Evolutionary conservation across 2,888 invertebrate species (phyloP).

Genomic region (Temnothorax ravouxi): DNA sequence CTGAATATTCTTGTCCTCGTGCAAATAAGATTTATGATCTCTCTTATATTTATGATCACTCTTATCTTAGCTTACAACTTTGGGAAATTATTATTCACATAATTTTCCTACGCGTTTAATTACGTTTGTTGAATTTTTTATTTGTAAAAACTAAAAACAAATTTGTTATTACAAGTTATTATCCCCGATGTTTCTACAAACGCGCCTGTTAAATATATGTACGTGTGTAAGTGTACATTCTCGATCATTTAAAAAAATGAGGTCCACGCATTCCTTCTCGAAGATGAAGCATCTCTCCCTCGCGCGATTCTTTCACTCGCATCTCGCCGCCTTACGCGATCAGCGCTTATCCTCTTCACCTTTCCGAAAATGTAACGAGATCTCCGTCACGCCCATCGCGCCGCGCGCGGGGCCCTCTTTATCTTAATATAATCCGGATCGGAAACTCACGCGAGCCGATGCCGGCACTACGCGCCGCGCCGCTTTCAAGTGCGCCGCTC

Average conservation of each 20-base stretch:
- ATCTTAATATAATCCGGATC: slow-evolving; percentile 85
- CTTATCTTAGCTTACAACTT: background rate
- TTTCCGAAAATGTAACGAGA: slow-evolving; percentile 82
- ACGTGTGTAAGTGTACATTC: background rate
- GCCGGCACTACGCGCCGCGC: slow-evolving; percentile 52
- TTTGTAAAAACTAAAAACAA: background rate
- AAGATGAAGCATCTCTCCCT: slow-evolving; percentile 10
- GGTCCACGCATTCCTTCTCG: background rate
- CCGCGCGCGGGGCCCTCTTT: slow-evolving; percentile 72
- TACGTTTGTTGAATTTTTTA: background rate
- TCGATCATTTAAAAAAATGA: background rate
- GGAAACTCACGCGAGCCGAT: slow-evolving; percentile 79
- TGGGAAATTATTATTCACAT: slow-evolving; percentile 36
- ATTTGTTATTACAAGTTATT: slow-evolving; percentile 1
- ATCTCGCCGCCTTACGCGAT: slow-evolving; percentile 48
- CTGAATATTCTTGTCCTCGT: slow-evolving; percentile 35
- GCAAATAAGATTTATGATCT: slow-evolving; percentile 38
- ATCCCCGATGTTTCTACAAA: background rate
- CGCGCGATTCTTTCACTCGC: slow-evolving; percentile 10
- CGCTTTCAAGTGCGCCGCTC: slow-evolving; percentile 81
- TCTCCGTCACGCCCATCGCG: slow-evolving; percentile 75
- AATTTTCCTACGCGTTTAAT: slow-evolving; percentile 15
- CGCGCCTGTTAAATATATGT: background rate
- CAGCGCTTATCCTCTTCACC: slow-evolving; percentile 46
- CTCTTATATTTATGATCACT: slow-evolving; percentile 27